phyloP scores from a whole-genome alignment of 2,797 vertebrate species.

The Periophthalmus magnuspinnatus region DNA sequence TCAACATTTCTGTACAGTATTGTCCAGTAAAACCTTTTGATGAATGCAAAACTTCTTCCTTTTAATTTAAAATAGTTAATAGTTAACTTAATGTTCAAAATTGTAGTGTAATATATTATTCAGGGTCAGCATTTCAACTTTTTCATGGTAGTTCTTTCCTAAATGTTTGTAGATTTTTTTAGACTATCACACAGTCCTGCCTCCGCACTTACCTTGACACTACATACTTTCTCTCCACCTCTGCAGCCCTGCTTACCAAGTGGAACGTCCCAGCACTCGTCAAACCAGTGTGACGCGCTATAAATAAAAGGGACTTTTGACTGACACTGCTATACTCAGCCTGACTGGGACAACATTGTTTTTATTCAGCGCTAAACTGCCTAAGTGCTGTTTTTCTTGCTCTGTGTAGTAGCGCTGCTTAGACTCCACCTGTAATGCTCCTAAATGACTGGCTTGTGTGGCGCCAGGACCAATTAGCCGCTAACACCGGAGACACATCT shows the following conservation, averaged over 20 bases:
- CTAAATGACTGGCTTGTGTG: slow-evolving; percentile 77
- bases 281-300: slow-evolving; percentile 51
- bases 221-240: background rate
- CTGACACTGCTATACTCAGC: slow-evolving; percentile 22
- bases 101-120: too few species aligned
- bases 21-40: too few species aligned
- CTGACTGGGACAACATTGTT: slow-evolving; percentile 52
- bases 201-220: background rate
- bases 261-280: slow-evolving; percentile 37
- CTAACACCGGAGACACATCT: slow-evolving; percentile 73
- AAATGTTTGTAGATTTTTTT: too few species aligned
- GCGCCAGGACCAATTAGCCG: slow-evolving; percentile 80
- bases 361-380: slow-evolving; percentile 57
- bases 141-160: too few species aligned
- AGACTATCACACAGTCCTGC: background rate
- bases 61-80: too few species aligned
- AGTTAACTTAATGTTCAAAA: too few species aligned
- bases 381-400: slow-evolving; percentile 18
- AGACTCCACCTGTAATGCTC: slow-evolving; percentile 72
- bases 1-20: too few species aligned
- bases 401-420: slow-evolving; percentile 76
- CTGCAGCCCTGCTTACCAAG: background rate
- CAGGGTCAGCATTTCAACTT: too few species aligned
- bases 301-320: slow-evolving; percentile 21
- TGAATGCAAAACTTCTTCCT: too few species aligned